Base-by-base conservation (phyloP, 2,113 vertebrate genomes). In the Oophaga pumilio region DNA sequence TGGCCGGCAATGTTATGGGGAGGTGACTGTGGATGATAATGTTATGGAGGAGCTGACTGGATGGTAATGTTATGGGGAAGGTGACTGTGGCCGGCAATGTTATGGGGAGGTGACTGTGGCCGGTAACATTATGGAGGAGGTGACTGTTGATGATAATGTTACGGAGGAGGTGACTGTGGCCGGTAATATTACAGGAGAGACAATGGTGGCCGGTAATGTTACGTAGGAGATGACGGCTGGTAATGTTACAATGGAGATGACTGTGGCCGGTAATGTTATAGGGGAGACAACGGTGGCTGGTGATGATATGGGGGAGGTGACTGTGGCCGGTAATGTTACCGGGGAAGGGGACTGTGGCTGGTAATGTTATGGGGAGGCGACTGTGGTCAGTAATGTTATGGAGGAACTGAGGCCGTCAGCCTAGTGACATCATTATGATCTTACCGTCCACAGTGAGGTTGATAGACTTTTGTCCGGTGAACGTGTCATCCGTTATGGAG, bases 401-500 rank as follows among this genome's bases (percentile, higher is more conserved):
- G 22, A 9, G 62, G 22, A 22, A 66, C 9, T 24, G 62, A 2
- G 1, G 1, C 33, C 33, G 3, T 43, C 33, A 2, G 3, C 33
- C 5, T 43, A 43, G 33, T 43, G 33, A 43, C 33, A 43, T 43
- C 33, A 43, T 43, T 43, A 43, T 26, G 81, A 0, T 15, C 94
- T 91, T 96, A 99, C 98, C 97, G 68, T 99, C 98, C 68, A 99
- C 98, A 0, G 96, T 98, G 87, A 99, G 97, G 62, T 96, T 95
- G 91, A 99, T 98, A 92, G 94, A 96, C 89, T 96, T 96, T 91
- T 98, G 97, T 11, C 97, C 98, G 0, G 98, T 95, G 90, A 99
- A 99, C 0, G 94, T 97, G 86, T 99, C 98, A 0, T 98, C 98
- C 0, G 98, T 99, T 93, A 99, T 99, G 91, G 97, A 99, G 91